phyloP scores from a whole-genome alignment of 2,888 invertebrate species.

The Lordiphosa andalusiaca region DNA sequence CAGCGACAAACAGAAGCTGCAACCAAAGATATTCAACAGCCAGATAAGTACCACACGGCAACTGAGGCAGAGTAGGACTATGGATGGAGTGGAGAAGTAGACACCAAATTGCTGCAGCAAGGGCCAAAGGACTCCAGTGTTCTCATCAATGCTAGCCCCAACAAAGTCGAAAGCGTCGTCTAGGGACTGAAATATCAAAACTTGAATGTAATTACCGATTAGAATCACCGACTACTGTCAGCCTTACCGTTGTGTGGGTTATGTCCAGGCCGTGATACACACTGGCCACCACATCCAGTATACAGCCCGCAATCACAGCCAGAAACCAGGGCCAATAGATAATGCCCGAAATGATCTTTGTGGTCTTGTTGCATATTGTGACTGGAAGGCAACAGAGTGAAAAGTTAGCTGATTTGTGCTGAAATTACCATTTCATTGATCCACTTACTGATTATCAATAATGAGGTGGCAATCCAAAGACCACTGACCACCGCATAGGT shows the following conservation, averaged over 20 bases:
- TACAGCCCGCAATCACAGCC: constrained; percentile 71
- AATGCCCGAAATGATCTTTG: constrained; percentile 59
- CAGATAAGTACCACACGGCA: constrained; percentile 81
- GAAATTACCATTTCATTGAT: not conserved
- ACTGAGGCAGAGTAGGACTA: constrained; percentile 81
- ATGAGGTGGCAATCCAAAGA: constrained; percentile 74
- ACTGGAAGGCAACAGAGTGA: constrained; percentile 35
- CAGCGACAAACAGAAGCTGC: constrained; percentile 74
- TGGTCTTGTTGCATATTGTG: constrained; percentile 68
- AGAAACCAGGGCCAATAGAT: constrained; percentile 80
- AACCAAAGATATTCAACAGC: constrained; percentile 81
- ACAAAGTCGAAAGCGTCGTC: constrained; percentile 39
- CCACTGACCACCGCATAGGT: constrained; percentile 71
- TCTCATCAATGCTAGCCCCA: constrained; percentile 27
- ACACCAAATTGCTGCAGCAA: constrained; percentile 58
- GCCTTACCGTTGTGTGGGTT: constrained; percentile 77
- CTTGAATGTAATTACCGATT: no score
- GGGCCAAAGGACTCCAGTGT: not conserved
- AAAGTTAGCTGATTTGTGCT: not conserved
- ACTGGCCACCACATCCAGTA: constrained; percentile 80
- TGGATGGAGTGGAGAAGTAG: constrained; percentile 77
- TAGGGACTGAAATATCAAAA: constrained; percentile 26
- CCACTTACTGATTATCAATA: constrained; percentile 70
- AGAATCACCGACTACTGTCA: not conserved
- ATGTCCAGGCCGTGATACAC: constrained; percentile 80